Evolutionary conservation across 2,113 vertebrate species (phyloP), one percentile per base, ranked within the genome.

Genomic region (Melanerpes aurifrons): DNA sequence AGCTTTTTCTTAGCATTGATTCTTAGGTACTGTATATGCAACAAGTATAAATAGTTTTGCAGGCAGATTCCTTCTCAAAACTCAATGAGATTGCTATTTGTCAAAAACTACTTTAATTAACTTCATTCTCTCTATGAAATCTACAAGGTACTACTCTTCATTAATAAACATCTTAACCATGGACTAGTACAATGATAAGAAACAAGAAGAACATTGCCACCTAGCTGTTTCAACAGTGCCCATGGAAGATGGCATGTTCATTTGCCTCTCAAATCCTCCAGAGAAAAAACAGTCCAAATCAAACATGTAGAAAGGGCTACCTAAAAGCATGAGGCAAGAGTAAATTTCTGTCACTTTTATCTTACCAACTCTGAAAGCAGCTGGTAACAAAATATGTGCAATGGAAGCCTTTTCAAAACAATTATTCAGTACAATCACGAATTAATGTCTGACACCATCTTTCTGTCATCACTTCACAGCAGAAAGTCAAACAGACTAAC

Each of bases 161-260:
- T 87, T 96, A 96, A 91, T 81, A 96, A 94, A 78, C 62, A 86
- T 75, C 86, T 96, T 94, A 94, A 96, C 94, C 92, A 81, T 3
- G 66, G 62, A 28, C 79, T 45, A 61, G 80, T 45, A 35, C 48
- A 54, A 47, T 1, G 12, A 20, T 64, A 80, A 92, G 95, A 96
- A 96, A 96, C 69, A 96, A 96, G 93, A 96, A 96, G 92, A 96
- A 96, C 95, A 96, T 96, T 96, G 96, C 96, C 96, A 96, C 90
- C 96, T 96, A 96, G 96, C 96, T 96, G 96, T 81, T 86, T 62
- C 66, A 78, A 28, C 73, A 57, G 90, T 37, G 80, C 70, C 88
- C 88, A 88, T 75, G 22, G 73, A 92, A 57, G 54, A 86, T 90
- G 86, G 86, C 35, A 81, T 0, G 1, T 61, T 92, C 70, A 71